Percentiles rank a stretch among this genome's conserved stretches.
Evolutionary conservation across 2,888 invertebrate genomes (phyloP).

Genomic region (Phengaris alcon): DNA sequence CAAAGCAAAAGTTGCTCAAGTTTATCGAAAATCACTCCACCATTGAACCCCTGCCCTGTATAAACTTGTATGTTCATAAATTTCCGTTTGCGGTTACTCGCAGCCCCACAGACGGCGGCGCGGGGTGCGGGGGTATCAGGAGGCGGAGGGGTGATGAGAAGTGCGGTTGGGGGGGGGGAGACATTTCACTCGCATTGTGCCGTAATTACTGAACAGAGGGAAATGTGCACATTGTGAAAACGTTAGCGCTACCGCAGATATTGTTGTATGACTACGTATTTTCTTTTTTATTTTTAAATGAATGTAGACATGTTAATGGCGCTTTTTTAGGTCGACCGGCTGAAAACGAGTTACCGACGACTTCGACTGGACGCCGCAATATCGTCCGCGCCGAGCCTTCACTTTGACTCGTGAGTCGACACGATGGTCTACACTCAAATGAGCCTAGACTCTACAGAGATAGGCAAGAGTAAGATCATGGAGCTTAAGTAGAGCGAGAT

Average conservation of each 20-base stretch:
- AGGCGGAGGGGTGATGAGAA: not conserved
- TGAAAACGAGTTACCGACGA: too few species aligned
- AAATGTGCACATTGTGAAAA: not conserved
- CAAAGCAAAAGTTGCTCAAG: not conserved
- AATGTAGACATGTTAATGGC: too few species aligned
- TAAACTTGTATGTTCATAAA: not conserved
- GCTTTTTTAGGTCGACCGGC: too few species aligned
- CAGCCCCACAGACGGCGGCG: not conserved
- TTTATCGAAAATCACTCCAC: not conserved
- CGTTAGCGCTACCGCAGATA: conserved; percentile 3
- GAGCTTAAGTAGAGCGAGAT: too few species aligned
- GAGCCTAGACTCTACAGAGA: too few species aligned
- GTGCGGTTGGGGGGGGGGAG: not conserved
- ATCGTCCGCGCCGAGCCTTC: too few species aligned
- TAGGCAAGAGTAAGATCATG: too few species aligned
- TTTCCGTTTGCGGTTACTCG: not conserved
- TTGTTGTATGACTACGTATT: not conserved
- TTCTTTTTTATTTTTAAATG: too few species aligned
- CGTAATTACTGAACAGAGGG: not conserved
- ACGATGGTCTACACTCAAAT: too few species aligned
- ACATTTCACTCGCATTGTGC: not conserved
- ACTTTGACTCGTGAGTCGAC: too few species aligned
- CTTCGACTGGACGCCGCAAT: too few species aligned
- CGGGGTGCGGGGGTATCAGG: not conserved
- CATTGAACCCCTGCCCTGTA: not conserved